Percentiles rank a stretch among this genome's conserved stretches.
Conservation (phyloP, 2,797 vertebrate genomes). For the Pantherophis alleghaniensis region DNA sequence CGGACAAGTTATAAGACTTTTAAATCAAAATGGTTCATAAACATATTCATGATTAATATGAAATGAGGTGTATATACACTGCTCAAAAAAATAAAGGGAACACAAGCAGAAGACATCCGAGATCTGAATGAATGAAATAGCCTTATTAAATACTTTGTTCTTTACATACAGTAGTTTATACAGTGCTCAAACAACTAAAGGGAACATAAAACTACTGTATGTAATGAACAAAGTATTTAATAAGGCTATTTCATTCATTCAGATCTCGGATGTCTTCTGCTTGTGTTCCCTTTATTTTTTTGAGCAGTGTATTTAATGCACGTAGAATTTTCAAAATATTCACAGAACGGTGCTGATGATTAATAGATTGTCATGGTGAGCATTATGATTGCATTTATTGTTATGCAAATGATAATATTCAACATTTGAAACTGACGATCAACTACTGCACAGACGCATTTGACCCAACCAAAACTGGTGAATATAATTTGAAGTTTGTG, state of each 20-base stretch:
- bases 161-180: no score
- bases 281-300: no score
- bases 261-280: no score
- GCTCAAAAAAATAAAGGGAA: no score
- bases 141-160: no score
- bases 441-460: no score
- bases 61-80: background rate
- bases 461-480: background rate
- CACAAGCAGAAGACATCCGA: no score
- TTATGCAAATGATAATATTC: background rate
- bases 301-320: background rate
- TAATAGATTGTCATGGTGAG: background rate
- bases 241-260: no score
- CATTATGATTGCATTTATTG: background rate
- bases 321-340: background rate
- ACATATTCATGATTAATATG: background rate
- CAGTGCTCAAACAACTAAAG: no score
- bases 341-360: background rate
- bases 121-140: no score
- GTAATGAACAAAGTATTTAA: no score
- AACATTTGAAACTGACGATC: background rate
- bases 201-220: no score
- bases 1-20: background rate
- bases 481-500: background rate
- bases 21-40: background rate